Conservation (phyloP, 2,888 invertebrate genomes). For the Rhagonycha lutea region DNA sequence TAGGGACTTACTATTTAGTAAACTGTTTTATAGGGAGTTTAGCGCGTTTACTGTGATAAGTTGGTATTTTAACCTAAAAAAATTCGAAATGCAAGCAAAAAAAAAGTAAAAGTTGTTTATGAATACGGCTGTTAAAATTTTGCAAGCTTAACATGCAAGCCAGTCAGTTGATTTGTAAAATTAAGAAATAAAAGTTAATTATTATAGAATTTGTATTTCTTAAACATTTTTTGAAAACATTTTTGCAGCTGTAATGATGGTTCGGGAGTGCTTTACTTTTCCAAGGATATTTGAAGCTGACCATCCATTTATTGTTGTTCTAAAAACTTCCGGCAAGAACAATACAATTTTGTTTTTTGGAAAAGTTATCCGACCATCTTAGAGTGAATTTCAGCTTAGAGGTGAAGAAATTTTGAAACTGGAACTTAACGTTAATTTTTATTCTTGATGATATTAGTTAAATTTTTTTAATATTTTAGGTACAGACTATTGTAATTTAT, state of each 20-base stretch:
- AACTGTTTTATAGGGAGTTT: no score
- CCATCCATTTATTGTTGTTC: conserved; percentile 16
- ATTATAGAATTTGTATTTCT: neutral
- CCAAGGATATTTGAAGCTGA: neutral
- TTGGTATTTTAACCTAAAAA: no score
- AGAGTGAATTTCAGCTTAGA: neutral
- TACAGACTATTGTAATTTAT: no score
- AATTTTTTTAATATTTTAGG: no score
- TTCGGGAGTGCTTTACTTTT: neutral
- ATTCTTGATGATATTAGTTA: neutral
- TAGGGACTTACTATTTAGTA: no score
- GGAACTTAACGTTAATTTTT: no score
- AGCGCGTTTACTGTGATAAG: no score
- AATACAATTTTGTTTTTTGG: conserved; percentile 1
- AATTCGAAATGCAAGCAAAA: no score
- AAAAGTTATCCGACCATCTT: neutral
- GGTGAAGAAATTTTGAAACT: no score
- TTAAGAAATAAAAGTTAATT: neutral
- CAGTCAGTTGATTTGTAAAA: neutral
- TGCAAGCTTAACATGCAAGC: neutral
- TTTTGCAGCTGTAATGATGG: neutral
- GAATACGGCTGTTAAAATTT: no score
- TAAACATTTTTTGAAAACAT: neutral
- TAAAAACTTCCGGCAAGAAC: neutral
- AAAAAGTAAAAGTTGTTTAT: no score